These are phyloP conservation scores for Dendrocincla tyrannina DNA, from an alignment of 2,797 vertebrate genomes.

Conservation along the genomic window DNA sequence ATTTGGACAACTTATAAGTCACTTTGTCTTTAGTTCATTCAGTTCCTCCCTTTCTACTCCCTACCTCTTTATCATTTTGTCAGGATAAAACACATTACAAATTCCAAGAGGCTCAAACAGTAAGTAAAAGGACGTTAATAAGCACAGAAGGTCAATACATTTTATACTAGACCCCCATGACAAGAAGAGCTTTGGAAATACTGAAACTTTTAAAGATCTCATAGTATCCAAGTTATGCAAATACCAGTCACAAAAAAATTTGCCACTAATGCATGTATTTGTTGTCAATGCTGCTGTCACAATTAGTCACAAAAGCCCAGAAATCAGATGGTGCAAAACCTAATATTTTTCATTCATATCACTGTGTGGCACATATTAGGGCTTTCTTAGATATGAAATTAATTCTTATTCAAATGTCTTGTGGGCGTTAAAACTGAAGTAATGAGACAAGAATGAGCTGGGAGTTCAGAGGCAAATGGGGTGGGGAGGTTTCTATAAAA, in stretches of 20 bases:
- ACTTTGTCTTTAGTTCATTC: not conserved
- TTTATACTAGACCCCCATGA: not conserved
- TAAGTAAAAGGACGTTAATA: not conserved
- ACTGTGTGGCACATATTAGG: not conserved
- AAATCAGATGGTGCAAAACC: not conserved
- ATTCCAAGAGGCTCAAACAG: not conserved
- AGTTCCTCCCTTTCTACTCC: not conserved
- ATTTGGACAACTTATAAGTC: not conserved
- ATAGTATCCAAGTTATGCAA: not conserved
- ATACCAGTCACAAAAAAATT: not conserved
- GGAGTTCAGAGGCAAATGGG: not conserved
- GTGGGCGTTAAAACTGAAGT: not conserved
- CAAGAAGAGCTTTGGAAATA: not conserved
- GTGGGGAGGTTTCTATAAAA: not conserved
- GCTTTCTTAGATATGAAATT: not conserved
- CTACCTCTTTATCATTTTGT: not conserved
- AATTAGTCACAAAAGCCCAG: not conserved
- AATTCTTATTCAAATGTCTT: not conserved
- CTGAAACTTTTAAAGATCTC: not conserved
- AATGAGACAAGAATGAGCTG: not conserved
- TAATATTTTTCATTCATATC: not conserved
- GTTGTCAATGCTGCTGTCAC: not conserved
- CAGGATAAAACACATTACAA: conserved; percentile 1
- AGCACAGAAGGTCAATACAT: not conserved
- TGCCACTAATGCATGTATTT: not conserved